Base-by-base conservation (phyloP, 2,797 vertebrate species). In the Channa striata region DNA sequence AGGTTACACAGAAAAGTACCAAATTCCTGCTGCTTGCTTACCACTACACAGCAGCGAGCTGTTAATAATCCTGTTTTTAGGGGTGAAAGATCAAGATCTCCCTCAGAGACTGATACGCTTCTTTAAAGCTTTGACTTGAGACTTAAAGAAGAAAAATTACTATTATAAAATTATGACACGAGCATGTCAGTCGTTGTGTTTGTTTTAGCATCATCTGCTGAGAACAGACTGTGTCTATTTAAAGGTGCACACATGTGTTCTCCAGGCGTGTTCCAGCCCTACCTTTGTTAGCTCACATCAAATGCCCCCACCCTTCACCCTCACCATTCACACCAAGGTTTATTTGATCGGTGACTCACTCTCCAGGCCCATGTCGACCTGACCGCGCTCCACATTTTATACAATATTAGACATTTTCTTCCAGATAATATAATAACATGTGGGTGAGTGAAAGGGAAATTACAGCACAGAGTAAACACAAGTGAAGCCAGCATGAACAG, bases 221-320 rank as follows among this genome's bases (percentile, higher is more conserved):
- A 30, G 25, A 30, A 30, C 25, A 30, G 25, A 30, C n/a, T n/a
- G n/a, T n/a, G n/a, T n/a, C n/a, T n/a, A 10, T 11, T 11, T 59
- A 76, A n/a, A 57, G 44, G 42, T 70, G 36, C 19, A 52, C 50
- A 79, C 57, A 68, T 77, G 62, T 80, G 81, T 66, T 79, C 12
- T 37, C 62, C 68, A 74, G 59, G 65, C 80, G 69, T 68, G 33
- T 37, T 33, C 30, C 20, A 62, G 53, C 16, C 30, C 40, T 16
- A 25, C 58, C 20, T 63, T 39, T 6, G 11, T 37, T 17, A 16
- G 46, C 37, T 6, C 5, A 66, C 66, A 49, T 74, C 25, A 68
- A 70, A 60, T 4, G 17, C 11, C 37, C 8, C 25, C 25, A 30
- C 25, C 25, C 2, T 30, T 30, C 25, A 30, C 25, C 25, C 8